Evolutionary conservation across 1,140 invertebrate genomes (phyloP), one percentile per base, ranked within the genome.

Genomic region (Bombyx mori): DNA sequence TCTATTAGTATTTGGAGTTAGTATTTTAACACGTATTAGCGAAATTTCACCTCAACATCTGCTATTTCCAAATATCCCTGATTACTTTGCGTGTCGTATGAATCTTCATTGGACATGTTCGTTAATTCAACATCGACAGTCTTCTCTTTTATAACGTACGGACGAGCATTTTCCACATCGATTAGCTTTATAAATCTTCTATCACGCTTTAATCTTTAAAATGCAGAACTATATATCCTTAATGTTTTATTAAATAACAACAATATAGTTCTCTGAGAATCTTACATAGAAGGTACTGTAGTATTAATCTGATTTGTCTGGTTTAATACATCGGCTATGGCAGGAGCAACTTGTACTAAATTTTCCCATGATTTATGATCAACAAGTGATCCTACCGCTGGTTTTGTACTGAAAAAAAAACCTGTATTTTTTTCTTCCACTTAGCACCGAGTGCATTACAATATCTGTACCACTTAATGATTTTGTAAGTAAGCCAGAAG

Each of bases 301-400:
- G 2, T 5, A 35, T 35, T 35, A 5, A 35, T 35, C 1, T 35
- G 26, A 35, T 35, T 35, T 35, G 26, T 3, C 57, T 62, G 48
- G 48, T 79, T 77, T 9, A 85, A 62, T 7, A 69, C 53, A 6
- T 56, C 71, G 0, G 78, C 79, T 64, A 86, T 82, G 10, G 63
- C 68, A 5, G 81, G 73, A 0, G 82, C 82, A 22, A 69, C 70
- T 62, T 78, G 71, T 6, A 86, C 78, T 6, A 86, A 59, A 56
- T 86, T 86, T 44, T 86, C 81, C 75, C 75, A 86, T 3, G 82
- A 84, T 46, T 80, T 71, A 35, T 75, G 82, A 55, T 77, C 69
- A 6, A 84, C 75, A 60, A 82, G 44, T 10, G 68, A 64, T 1
- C 69, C 76, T 7, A 62, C 63, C 44, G 62, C 52, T 54, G 18